Base-by-base conservation (phyloP, 2,888 invertebrate species). In the Drosophila cracens region DNA sequence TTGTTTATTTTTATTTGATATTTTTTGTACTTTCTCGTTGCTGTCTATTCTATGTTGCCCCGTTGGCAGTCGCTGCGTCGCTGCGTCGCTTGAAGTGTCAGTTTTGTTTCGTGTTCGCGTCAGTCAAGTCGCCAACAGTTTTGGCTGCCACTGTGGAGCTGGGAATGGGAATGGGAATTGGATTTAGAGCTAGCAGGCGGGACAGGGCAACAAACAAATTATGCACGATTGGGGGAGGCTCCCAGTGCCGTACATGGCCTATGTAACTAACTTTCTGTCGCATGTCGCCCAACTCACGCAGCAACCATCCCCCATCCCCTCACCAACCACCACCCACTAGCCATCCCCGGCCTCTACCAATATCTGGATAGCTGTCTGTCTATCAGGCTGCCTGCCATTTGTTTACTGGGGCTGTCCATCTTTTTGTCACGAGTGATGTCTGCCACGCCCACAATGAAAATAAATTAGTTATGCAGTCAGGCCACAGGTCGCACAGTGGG, bases 41-140 rank as follows among this genome's bases (percentile, higher is more conserved):
- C 53, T 64, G 56, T 46, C 52, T 60, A 46, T 70, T 74, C 53
- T 64, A 52, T 46, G 61, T 34, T 48, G 27, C 29, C 27, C 21
- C 54, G 25, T 18, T 51, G 49, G 40, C 58, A 58, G 36, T 57
- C 31, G 25, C 52, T 25, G 69, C 29, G 36, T 57, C 27, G 25
- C 52, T 25, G 68, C 29, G 57, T 68, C 57, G 86, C 86, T 85
- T 87, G 81, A 84, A 88, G 88, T 85, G 84, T 88, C 88, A 85
- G 79, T 78, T 85, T 86, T 78, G 83, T 84, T 84, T 84, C 87
- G 87, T 83, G 83, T 87, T 72, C 71, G 74, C 76, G 84, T 84
- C 84, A 84, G 81, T 84, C 84, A 84, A 85, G 82, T 70, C 71
- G 73, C 68, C 80, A 83, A 83, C 80, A 74, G 69, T 82, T 82